Percentiles rank a stretch among this genome's conserved stretches.
Evolutionary conservation across 2,113 vertebrate species (phyloP).

Genomic region (Plecotus auritus): DNA sequence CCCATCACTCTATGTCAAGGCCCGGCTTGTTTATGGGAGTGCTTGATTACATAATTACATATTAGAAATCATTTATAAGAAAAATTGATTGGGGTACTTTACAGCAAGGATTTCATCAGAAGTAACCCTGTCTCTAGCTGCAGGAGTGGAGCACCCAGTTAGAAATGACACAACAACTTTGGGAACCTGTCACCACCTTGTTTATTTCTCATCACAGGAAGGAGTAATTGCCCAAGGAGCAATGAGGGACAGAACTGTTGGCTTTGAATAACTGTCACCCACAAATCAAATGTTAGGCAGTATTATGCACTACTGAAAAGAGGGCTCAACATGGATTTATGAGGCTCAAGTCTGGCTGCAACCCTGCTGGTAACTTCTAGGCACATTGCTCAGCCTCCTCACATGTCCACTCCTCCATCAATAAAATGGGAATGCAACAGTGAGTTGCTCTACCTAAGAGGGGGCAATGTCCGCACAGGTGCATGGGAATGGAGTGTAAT

Average conservation of each 20-base stretch:
- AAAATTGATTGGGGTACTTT: constrained; percentile 64
- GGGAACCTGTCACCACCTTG: constrained; percentile 12
- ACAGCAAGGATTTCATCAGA: constrained; percentile 57
- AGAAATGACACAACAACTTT: constrained; percentile 37
- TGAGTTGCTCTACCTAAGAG: neutral
- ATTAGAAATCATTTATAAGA: constrained; percentile 70
- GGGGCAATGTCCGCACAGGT: accelerated
- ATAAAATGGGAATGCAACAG: neutral
- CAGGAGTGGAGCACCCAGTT: neutral
- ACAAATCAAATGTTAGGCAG: neutral
- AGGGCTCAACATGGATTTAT: neutral
- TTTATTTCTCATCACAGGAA: constrained; percentile 28
- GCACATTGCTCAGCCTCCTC: neutral
- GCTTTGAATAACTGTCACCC: neutral
- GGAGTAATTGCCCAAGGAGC: neutral
- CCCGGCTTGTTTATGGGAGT: constrained; percentile 56
- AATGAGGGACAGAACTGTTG: neutral
- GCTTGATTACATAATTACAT: constrained; percentile 73
- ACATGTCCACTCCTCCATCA: neutral
- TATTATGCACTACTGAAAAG: neutral
- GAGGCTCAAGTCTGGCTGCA: neutral
- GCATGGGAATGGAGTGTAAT: no score
- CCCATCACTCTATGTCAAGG: constrained; percentile 64
- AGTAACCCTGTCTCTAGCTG: constrained; percentile 47
- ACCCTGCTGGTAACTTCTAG: neutral